Percentiles rank a stretch among this genome's conserved stretches.
Conservation (phyloP, 2,113 vertebrate genomes). For the Perognathus longimembris region DNA sequence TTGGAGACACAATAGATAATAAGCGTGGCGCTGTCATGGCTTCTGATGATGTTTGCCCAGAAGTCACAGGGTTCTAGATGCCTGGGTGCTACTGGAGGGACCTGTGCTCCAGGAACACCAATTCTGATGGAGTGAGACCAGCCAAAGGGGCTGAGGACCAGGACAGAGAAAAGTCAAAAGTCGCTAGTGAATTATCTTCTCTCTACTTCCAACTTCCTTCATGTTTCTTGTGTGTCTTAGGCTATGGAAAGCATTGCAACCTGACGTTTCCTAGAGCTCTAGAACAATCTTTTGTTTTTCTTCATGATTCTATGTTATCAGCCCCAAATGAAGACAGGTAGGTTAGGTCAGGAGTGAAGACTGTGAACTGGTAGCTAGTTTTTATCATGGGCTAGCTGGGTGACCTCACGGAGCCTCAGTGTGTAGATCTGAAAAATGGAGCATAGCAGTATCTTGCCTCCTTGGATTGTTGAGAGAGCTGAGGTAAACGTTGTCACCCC, state of each 20-base stretch:
- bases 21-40: not conserved
- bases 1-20: not conserved
- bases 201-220: not conserved
- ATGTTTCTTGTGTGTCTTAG: not conserved
- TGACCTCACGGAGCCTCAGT: not conserved
- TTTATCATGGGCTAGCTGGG: not conserved
- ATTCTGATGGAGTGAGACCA: not conserved
- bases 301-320: not conserved
- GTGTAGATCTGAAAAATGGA: constrained; percentile 28
- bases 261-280: not conserved
- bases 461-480: not conserved
- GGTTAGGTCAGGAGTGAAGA: not conserved
- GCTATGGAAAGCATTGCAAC: not conserved
- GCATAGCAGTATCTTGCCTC: not conserved
- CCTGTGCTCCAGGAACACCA: not conserved
- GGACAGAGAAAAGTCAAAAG: not conserved
- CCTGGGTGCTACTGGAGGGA: not conserved
- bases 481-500: not conserved
- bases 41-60: not conserved
- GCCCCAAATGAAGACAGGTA: not conserved
- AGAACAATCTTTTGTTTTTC: not conserved
- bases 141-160: not conserved
- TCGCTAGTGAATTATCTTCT: not conserved
- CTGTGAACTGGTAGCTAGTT: not conserved
- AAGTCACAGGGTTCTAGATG: not conserved